phyloP scores from a whole-genome alignment of 2,797 vertebrate genomes.

The Kryptolebias ocellatus region DNA sequence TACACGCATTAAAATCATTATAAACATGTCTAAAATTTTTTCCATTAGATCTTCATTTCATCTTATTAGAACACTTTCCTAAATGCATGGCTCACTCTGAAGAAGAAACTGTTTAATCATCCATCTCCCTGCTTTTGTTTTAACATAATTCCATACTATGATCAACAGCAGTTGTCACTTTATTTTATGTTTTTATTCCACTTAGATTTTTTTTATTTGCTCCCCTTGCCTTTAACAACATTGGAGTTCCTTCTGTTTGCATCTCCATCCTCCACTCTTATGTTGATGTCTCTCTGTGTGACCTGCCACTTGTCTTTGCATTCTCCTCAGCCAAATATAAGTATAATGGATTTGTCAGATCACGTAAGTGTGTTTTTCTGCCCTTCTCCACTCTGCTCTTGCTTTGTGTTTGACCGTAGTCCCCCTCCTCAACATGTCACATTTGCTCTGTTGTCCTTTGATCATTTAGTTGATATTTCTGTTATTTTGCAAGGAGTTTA shows the following conservation, averaged over 20 bases:
- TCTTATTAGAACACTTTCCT: constrained; percentile 44
- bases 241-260: constrained; percentile 42
- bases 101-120: constrained; percentile 44
- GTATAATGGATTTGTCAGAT: constrained; percentile 89
- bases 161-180: constrained; percentile 29
- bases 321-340: constrained; percentile 89
- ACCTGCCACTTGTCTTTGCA: constrained; percentile 86
- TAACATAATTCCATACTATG: constrained; percentile 25
- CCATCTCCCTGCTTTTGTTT: constrained; percentile 31
- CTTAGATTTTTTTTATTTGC: constrained; percentile 33
- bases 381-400: constrained; percentile 71
- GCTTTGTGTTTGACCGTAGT: constrained; percentile 69
- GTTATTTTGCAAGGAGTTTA: constrained; percentile 55
- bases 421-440: constrained; percentile 47
- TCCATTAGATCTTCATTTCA: constrained; percentile 38
- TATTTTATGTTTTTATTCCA: constrained; percentile 23
- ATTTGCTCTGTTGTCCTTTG: constrained; percentile 57
- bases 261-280: constrained; percentile 58
- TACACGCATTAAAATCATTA: constrained; percentile 7
- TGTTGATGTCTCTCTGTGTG: constrained; percentile 77
- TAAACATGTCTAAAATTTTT: constrained; percentile 8
- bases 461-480: constrained; percentile 59
- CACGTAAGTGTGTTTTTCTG: constrained; percentile 86
- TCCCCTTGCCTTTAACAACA: constrained; percentile 22
- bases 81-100: constrained; percentile 58